Evolutionary conservation across 2,797 vertebrate species (phyloP).

Genomic region (Tragelaphus oryx): DNA sequence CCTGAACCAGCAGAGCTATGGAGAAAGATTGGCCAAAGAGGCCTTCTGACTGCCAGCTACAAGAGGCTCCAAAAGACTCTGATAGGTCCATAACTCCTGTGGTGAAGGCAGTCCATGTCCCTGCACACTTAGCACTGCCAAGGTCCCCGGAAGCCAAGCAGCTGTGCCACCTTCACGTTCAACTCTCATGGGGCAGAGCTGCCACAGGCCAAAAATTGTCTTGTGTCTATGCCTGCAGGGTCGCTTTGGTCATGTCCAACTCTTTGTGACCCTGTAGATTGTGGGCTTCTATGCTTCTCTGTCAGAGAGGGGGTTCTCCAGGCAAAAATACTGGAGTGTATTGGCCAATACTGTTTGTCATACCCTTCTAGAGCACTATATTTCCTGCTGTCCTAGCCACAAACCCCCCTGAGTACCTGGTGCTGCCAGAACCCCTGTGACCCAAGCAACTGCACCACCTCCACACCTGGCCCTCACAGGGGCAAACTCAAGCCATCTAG

Average conservation of each 20-base stretch:
- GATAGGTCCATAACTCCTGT: not conserved
- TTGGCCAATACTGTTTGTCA: not conserved
- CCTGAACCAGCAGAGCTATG: not conserved
- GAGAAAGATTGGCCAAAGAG: not conserved
- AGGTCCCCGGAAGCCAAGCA: not conserved
- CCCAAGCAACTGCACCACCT: not conserved
- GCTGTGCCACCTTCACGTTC: not conserved
- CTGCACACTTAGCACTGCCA: not conserved
- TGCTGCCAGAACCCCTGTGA: not conserved
- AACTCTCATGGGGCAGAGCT: not conserved
- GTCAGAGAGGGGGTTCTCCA: not conserved
- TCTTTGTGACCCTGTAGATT: not conserved
- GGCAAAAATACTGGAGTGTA: accelerated
- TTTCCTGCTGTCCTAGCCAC: not conserved
- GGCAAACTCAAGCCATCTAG: not conserved
- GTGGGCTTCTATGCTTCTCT: not conserved
- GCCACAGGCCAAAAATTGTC: not conserved
- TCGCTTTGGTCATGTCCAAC: not conserved
- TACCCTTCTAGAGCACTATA: not conserved
- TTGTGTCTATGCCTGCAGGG: accelerated
- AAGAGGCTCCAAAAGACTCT: not conserved
- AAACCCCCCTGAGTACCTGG: not conserved
- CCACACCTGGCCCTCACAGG: not conserved
- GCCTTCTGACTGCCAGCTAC: not conserved
- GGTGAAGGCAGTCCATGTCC: not conserved